Percentiles rank a stretch among this genome's conserved stretches.
Evolutionary conservation across 2,888 invertebrate genomes (phyloP).

Genomic region (Exocentrus adspersus): DNA sequence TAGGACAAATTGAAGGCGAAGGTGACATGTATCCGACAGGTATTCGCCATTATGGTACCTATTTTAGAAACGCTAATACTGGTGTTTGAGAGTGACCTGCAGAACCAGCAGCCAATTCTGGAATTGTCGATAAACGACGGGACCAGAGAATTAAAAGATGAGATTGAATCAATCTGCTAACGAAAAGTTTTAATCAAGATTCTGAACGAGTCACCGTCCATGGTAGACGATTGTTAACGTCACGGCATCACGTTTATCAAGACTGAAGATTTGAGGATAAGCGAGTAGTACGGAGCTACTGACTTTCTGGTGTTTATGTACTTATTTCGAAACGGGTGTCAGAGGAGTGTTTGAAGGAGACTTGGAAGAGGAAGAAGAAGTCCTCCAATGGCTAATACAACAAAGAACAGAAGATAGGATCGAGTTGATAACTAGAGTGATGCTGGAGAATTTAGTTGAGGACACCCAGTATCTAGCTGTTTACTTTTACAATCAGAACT

Average conservation of each 20-base stretch:
- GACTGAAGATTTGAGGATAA: constrained; percentile 84
- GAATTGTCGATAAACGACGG: no score
- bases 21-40: no score
- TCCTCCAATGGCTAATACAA: constrained; percentile 92
- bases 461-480: constrained; percentile 93
- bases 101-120: no score
- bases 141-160: no score
- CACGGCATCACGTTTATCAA: constrained; percentile 92
- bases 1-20: no score
- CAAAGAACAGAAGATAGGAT: constrained; percentile 94
- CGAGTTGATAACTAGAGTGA: constrained; percentile 86
- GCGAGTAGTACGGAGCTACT: constrained; percentile 86
- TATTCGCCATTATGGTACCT: no score
- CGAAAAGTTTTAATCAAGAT: no score
- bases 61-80: no score
- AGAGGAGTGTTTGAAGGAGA: constrained; percentile 89
- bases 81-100: no score
- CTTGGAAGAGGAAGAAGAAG: constrained; percentile 90
- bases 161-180: no score
- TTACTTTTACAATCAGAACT: constrained; percentile 92
- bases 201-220: no score
- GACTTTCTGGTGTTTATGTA: constrained; percentile 89
- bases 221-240: constrained; percentile 92
- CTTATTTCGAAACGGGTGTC: constrained; percentile 85
- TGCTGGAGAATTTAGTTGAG: constrained; percentile 90